Evolutionary conservation across 1,140 invertebrate species (phyloP).

Genomic region (Zaprionus davidi): DNA sequence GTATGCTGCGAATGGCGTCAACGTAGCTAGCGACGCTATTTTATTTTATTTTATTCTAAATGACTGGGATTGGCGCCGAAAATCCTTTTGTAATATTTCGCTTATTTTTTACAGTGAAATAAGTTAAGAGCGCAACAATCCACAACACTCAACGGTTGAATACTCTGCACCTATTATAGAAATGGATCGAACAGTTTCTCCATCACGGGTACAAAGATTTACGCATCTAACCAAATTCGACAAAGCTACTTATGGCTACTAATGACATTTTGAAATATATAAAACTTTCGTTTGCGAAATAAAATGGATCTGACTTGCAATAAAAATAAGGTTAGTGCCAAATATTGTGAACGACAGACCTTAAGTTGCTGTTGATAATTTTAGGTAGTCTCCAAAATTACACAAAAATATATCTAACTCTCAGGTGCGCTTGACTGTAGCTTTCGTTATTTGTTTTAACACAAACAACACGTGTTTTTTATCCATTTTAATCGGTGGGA

Average conservation of each 20-base stretch:
- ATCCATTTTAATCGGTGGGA: neutral
- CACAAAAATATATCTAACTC: no score
- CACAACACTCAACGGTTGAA: neutral
- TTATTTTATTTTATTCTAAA: constrained; percentile 72
- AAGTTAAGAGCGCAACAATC: constrained; percentile 13
- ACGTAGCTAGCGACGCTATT: constrained; percentile 51
- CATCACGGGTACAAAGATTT: neutral
- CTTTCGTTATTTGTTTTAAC: no score
- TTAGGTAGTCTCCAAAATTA: no score
- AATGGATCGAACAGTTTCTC: neutral
- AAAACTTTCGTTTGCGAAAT: neutral
- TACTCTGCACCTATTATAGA: neutral
- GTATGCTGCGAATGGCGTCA: constrained; percentile 45
- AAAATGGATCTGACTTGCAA: neutral
- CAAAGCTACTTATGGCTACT: no score
- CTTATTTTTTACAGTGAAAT: constrained; percentile 8
- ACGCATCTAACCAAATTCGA: no score
- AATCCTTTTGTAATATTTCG: constrained; percentile 45
- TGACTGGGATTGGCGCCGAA: constrained; percentile 59
- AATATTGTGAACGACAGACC: no score
- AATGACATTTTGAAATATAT: neutral
- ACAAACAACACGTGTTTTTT: neutral
- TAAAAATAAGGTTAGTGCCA: no score
- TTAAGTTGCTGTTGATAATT: no score
- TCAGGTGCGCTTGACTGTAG: no score